Base-by-base conservation (phyloP, 1,140 invertebrate genomes). In the Gryon sp. region DNA sequence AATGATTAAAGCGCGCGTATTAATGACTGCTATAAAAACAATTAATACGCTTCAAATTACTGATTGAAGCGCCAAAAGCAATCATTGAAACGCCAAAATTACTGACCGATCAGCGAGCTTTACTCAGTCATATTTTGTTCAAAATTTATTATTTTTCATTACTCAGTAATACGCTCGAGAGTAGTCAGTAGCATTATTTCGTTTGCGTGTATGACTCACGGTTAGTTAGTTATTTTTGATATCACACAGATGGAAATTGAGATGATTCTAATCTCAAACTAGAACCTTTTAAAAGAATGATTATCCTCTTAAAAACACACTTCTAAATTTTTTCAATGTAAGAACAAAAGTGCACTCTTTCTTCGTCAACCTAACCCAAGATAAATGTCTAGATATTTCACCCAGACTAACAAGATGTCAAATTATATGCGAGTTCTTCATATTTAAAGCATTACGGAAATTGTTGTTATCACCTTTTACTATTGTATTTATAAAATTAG, bases 361-460 rank as follows among this genome's bases (percentile, higher is more conserved):
- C 14, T 24, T 28, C n/a, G 12, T n/a, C 40, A 24, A 41, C 50
- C 34, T 7, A 18, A 15, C 11, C 22, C 38, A 28, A 59, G 60
- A 66, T 74, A 74, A 66, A 60, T 53, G 60, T 65, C 70, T 45
- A 66, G 59, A 65, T 52, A 74, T 16, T 40, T 28, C 34, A 34
- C n/a, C 50, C 14, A 50, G 59, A 59, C 52, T 65, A 59, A 65
- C 68, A 55, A 40, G 68, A 72, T 40, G 57, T 40, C 69, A 50
- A 74, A 65, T 65, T 52, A 53, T 60, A 48, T 41, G 28, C 15
- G 28, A 48, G 43, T 38, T 69, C 53, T 11, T 43, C 53, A 14
- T 34, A 19, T n/a, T n/a, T n/a, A n/a, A 26, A 18, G 24, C 20
- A 18, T 1, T 2, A 15, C 20, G 16, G 15, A 8, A 38, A 41